A percentile compares a stretch with the other conserved stretches of the same genome.
These are phyloP conservation scores for Aplochiton taeniatus DNA, from an alignment of 2,797 vertebrate genomes.

Conservation along the genomic window DNA sequence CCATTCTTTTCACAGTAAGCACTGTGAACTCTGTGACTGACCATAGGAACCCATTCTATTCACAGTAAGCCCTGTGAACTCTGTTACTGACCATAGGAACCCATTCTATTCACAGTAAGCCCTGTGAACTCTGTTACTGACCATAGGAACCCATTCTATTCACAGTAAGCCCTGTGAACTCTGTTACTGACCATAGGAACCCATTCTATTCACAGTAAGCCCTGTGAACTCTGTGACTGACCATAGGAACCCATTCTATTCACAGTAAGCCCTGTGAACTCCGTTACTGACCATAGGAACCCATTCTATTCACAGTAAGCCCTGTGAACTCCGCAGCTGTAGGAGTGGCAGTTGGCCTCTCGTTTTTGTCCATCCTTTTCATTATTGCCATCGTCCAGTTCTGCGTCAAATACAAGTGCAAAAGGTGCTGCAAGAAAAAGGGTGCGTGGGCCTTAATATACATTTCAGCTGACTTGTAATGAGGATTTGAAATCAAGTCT, in stretches of 20 bases:
- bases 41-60: too few species aligned
- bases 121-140: slow-evolving; percentile 51
- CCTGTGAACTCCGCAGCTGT: slow-evolving; percentile 53
- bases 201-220: slow-evolving; percentile 46
- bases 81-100: too few species aligned
- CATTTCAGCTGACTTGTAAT: too few species aligned
- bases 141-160: too few species aligned
- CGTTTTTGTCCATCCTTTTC: slow-evolving; percentile 65
- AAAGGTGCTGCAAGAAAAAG: slow-evolving; percentile 55
- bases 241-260: not conserved
- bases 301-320: slow-evolving; percentile 46
- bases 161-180: slow-evolving; percentile 54
- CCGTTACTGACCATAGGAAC: not conserved
- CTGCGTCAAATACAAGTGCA: slow-evolving; percentile 68
- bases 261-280: not conserved
- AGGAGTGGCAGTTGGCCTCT: slow-evolving; percentile 66
- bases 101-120: slow-evolving; percentile 46
- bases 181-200: too few species aligned
- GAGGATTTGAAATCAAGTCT: too few species aligned
- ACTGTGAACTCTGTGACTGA: slow-evolving; percentile 47
- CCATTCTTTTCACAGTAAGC: slow-evolving; percentile 46
- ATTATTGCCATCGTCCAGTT: slow-evolving; percentile 67
- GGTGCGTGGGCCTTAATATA: slow-evolving; percentile 42
- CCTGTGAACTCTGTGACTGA: slow-evolving; percentile 47
- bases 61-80: slow-evolving; percentile 54